phyloP scores from a whole-genome alignment of 2,113 vertebrate genomes.

The Arvicanthis niloticus region DNA sequence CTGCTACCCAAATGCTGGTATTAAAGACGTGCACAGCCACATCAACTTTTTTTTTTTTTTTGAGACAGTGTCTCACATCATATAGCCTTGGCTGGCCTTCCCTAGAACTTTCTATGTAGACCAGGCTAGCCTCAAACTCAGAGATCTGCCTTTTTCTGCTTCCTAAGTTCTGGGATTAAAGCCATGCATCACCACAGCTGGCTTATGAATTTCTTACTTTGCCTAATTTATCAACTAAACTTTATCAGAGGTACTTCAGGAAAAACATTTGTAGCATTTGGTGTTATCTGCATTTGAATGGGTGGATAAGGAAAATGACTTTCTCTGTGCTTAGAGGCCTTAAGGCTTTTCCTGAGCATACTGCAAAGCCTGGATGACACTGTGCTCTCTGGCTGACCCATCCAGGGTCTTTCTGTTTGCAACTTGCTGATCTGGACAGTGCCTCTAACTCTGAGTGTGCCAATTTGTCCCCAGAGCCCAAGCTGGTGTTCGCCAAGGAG shows the following conservation, averaged over 20 bases:
- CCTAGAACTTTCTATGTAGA: too few relatives aligned
- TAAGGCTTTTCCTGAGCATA: background rate
- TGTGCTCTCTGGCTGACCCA: background rate
- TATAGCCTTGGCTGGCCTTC: too few relatives aligned
- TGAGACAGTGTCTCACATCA: too few relatives aligned
- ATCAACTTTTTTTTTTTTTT: too few relatives aligned
- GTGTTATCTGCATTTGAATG: background rate
- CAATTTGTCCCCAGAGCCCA: background rate
- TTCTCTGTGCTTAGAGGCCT: background rate
- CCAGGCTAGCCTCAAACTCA: too few relatives aligned
- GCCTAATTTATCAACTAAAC: background rate
- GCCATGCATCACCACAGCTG: background rate
- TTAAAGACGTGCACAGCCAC: too few relatives aligned
- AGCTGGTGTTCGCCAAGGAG: background rate
- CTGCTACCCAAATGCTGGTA: too few relatives aligned
- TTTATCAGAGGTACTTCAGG: background rate
- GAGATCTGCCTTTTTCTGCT: too few relatives aligned
- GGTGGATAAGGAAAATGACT: background rate
- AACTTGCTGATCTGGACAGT: constrained; percentile 50
- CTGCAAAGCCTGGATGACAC: background rate
- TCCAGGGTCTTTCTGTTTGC: background rate
- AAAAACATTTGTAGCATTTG: background rate
- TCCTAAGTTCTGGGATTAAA: too few relatives aligned
- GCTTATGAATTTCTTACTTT: background rate
- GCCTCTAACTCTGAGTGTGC: background rate